Evolutionary conservation across 2,797 vertebrate genomes (phyloP).

Genomic region (Helicolenus hilgendorfi): DNA sequence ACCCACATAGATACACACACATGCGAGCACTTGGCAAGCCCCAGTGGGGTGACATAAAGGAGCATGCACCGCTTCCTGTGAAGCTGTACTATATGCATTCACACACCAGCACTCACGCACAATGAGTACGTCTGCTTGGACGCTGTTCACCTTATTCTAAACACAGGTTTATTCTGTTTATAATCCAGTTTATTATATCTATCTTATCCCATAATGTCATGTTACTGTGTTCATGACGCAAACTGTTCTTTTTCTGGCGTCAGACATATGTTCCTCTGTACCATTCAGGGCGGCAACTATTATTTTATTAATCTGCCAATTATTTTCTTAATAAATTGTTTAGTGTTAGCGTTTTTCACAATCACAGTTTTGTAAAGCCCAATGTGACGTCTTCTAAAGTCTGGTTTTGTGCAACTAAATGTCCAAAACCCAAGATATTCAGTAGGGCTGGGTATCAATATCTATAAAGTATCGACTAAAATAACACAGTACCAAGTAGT

Average conservation of each 20-base stretch:
- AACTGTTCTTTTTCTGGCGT: neutral
- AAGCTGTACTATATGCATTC: conserved; percentile 47
- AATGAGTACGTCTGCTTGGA: conserved; percentile 2
- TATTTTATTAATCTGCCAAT: neutral
- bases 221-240: neutral
- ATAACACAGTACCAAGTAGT: too few relatives aligned
- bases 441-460: too few relatives aligned
- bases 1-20: conserved; percentile 61
- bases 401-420: neutral
- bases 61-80: conserved; percentile 71
- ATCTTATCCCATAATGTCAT: neutral
- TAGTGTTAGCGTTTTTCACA: too few relatives aligned
- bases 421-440: neutral
- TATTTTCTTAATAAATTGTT: neutral
- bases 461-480: too few relatives aligned
- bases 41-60: conserved; percentile 69
- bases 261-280: neutral
- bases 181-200: neutral
- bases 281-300: neutral
- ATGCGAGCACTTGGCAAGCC: conserved; percentile 73
- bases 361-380: neutral
- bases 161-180: conserved; percentile 23
- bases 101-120: conserved; percentile 34
- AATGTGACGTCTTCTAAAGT: neutral
- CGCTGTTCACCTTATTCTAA: conserved; percentile 36